Evolutionary conservation across 2,888 invertebrate genomes (phyloP), one percentile per base, ranked within the genome.

Genomic region (Choreutis nemorana): DNA sequence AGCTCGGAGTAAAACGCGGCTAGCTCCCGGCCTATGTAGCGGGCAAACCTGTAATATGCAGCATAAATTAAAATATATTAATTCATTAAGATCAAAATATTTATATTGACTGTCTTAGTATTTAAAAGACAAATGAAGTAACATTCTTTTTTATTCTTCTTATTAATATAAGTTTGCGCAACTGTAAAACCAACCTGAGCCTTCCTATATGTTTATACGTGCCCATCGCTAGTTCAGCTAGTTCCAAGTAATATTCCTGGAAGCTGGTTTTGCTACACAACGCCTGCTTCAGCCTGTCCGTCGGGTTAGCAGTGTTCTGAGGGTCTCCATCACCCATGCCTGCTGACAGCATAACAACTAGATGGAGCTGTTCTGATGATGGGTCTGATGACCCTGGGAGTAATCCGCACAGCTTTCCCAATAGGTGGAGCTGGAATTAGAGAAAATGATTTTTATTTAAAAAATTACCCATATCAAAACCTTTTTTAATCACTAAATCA

Each of bases 151-250:
- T 25, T 11, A 25, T 12, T 3, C 13, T 7, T 5, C 23, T 23
- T 10, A 23, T 7, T 23, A 9, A 18, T 18, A 18, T 18, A 18
- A 6, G 8, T 6, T 6, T 18, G 8, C 18, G 18, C 18, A 18
- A 6, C 8, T 18, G n/a, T n/a, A 14, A 9, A 9, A 15, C 26
- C 15, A 8, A 26, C 59, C 86, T 78, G 43, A 85, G 58, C 34
- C 90, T 81, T 1, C 90, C 89, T 38, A 97, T 94, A 70, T 97
- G 96, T 54, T 97, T 97, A 56, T 93, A 97, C 0, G 96, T 97
- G 29, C 96, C 94, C 86, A 97, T 95, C 1, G 97, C 94, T 37
- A 97, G 67, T 60, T 97, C 97, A 0, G 95, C 93, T 34, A 97
- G 67, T 65, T 97, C 97, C 56, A 96, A 68, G 55, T 97, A 97